Evolutionary conservation across 2,797 vertebrate genomes (phyloP).

Genomic region (Typhlichthys subterraneus): DNA sequence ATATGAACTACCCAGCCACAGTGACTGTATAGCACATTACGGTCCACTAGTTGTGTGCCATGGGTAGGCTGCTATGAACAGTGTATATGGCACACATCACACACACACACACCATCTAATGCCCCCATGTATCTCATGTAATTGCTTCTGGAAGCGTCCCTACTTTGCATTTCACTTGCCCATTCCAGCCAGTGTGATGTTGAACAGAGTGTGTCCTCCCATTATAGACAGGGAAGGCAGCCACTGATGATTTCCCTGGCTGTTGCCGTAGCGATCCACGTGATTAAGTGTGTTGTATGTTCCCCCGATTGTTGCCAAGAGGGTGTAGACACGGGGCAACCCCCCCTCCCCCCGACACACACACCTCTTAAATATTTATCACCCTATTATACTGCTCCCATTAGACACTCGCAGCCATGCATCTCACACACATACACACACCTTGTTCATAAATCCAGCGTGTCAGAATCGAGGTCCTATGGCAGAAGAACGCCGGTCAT

Average conservation of each 20-base stretch:
- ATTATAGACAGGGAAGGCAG: constrained; percentile 45
- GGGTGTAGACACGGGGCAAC: constrained; percentile 13
- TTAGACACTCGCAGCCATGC: background rate
- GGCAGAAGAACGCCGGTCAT: constrained; percentile 40
- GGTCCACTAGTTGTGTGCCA: constrained; percentile 4
- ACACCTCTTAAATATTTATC: constrained; percentile 54
- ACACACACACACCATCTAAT: constrained; percentile 14
- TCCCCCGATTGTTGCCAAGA: constrained; percentile 26
- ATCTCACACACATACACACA: constrained; percentile 6
- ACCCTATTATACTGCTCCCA: constrained; percentile 57
- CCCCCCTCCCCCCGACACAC: constrained; percentile 40
- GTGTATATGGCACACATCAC: background rate
- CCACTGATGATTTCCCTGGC: constrained; percentile 43
- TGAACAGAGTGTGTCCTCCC: constrained; percentile 44
- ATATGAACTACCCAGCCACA: no score
- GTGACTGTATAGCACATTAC: no score
- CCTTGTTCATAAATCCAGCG: constrained; percentile 40
- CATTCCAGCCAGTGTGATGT: constrained; percentile 28
- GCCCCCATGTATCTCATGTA: constrained; percentile 18
- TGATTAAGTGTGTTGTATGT: constrained; percentile 51
- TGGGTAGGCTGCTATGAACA: constrained; percentile 11
- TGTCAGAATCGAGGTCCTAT: constrained; percentile 19
- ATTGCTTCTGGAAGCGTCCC: background rate
- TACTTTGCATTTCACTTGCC: background rate
- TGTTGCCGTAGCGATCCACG: constrained; percentile 10